Evolutionary conservation across 1,140 invertebrate genomes (phyloP).

Genomic region (Leptestheria dahalacensis): DNA sequence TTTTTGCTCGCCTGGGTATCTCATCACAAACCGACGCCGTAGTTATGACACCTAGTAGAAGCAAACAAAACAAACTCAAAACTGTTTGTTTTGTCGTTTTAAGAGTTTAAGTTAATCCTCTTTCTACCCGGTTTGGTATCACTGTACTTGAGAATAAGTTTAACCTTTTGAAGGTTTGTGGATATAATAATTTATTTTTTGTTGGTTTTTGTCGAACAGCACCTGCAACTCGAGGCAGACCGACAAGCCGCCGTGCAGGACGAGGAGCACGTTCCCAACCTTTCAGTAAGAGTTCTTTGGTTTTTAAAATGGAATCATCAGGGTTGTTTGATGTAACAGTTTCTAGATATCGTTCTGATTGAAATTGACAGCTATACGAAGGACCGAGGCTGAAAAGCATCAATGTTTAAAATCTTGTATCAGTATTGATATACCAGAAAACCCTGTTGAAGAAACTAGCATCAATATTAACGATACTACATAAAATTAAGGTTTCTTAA

Average conservation of each 20-base stretch:
- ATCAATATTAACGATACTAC: no score
- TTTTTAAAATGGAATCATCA: slow-evolving; percentile 6
- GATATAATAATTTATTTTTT: not conserved
- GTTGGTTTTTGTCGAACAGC: slow-evolving; percentile 15
- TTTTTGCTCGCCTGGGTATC: not conserved
- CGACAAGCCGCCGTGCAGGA: slow-evolving; percentile 15
- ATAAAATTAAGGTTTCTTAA: no score
- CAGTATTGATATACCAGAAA: not conserved
- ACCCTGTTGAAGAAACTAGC: no score
- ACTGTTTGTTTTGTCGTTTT: no score
- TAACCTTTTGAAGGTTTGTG: not conserved
- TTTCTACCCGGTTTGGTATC: no score
- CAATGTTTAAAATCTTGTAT: not conserved
- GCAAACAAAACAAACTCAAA: no score
- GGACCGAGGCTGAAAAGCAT: not conserved
- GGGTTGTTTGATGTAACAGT: not conserved
- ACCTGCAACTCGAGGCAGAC: slow-evolving; percentile 16
- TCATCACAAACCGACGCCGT: slow-evolving; percentile 6
- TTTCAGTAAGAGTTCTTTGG: slow-evolving; percentile 16
- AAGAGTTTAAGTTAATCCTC: no score
- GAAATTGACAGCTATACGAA: not conserved
- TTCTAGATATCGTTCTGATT: slow-evolving; percentile 1
- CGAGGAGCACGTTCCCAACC: slow-evolving; percentile 20
- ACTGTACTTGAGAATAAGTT: no score
- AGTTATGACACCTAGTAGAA: not conserved